Percentiles rank a stretch among this genome's conserved stretches.
These are phyloP conservation scores for Caranx ignobilis DNA, from an alignment of 2,113 vertebrate genomes.

Conservation along the genomic window DNA sequence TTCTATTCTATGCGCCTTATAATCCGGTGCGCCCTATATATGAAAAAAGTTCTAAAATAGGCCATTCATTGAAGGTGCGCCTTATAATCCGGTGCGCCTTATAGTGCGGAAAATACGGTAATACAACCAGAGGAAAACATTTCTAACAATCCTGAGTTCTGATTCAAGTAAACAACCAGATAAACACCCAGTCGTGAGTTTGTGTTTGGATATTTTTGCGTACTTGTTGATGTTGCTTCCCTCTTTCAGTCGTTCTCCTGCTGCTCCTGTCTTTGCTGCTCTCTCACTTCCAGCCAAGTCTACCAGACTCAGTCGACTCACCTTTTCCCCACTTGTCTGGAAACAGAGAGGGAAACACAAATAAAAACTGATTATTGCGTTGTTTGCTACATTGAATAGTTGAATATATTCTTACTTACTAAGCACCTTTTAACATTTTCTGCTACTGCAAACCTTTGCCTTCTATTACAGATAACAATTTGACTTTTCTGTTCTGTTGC, in stretches of 20 bases:
- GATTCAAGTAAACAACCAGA: not conserved
- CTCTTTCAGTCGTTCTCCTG: conserved; percentile 96
- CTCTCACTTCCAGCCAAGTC: conserved; percentile 97
- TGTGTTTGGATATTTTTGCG: not conserved
- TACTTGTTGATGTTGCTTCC: conserved; percentile 99
- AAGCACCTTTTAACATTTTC: too few species aligned
- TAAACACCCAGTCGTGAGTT: not conserved
- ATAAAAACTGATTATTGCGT: not conserved
- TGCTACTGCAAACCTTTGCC: not conserved
- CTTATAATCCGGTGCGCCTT: too few species aligned
- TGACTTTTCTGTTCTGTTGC: not conserved
- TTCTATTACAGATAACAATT: not conserved
- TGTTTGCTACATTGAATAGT: not conserved
- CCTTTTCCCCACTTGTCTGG: conserved; percentile 97
- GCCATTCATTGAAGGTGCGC: too few species aligned
- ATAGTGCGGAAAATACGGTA: too few species aligned
- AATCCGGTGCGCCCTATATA: too few species aligned
- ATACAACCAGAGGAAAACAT: not conserved
- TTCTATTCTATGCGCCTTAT: too few species aligned
- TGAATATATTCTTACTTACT: too few species aligned
- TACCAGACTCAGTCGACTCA: conserved; percentile 96
- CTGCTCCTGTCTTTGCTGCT: conserved; percentile 96
- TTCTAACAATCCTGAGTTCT: not conserved
- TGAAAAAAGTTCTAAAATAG: too few species aligned
- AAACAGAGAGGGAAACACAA: not conserved